Evolutionary conservation across 2,113 vertebrate genomes (phyloP), one percentile per base, ranked within the genome.

Genomic region (Seriola rivoliana): DNA sequence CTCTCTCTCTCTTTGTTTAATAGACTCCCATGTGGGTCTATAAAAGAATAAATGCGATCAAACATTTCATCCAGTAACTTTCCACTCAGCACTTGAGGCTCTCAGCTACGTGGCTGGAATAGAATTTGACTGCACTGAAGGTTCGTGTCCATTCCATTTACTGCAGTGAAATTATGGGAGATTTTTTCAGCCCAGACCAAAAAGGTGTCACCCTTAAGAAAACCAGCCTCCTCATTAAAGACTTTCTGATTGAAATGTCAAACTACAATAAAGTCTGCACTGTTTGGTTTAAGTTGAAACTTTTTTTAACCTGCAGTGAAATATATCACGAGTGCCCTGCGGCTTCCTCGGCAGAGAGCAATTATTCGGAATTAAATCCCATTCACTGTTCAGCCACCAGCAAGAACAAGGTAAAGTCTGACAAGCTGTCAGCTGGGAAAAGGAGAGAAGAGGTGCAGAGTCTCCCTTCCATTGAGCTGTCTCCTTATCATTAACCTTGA

Each of bases 361-460:
- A 85, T 91, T 87, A 89, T 77, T 70, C 71, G 65, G 75, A 80
- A 85, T 86, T 80, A 85, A 82, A 86, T 78, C 80, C 60, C 63
- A 5, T 75, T 68, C 60, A 7, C 21, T 66, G 70, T 80, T 81
- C 65, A 75, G 84, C 84, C 78, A 48, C 69, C 65, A 75, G 73
- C 70, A 4, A 60, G 73, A 75, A 64, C 72, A 83, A 83, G 72
- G 89, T 81, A 9, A 8, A 57, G 69, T 55, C 85, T 88, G 86
- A 82, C 86, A 77, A 48, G 78, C 81, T 77, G 81, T 88, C 84
- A 74, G 5, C 44, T 7, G 63, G 68, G 74, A 50, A 46, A 36
- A 23, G 52, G 75, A 60, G 7, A 59, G 57, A 29, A 25, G 70
- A 69, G 70, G 62, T 34, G 66, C 73, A 46, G 68, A 83, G 54